These are phyloP conservation scores for Ibycter americanus DNA, from an alignment of 2,797 vertebrate genomes.

Conservation along the genomic window DNA sequence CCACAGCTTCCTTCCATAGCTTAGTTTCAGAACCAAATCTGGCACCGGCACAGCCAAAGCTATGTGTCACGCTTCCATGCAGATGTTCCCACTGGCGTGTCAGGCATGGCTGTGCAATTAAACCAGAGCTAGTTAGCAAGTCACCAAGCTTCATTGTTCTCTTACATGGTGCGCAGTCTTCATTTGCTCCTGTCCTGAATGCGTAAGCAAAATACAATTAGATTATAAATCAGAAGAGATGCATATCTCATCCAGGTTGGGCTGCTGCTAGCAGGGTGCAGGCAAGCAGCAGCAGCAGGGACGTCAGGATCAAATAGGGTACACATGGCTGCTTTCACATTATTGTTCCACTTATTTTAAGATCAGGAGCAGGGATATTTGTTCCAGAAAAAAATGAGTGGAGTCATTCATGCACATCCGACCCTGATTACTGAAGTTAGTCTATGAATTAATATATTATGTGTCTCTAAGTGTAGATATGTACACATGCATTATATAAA, in stretches of 20 bases:
- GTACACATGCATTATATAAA: neutral
- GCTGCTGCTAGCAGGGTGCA: neutral
- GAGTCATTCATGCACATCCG: neutral
- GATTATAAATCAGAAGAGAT: neutral
- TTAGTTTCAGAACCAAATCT: neutral
- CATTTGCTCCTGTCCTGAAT: neutral
- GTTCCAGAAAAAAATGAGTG: neutral
- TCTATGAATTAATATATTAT: rapidly evolving
- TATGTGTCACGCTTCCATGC: rapidly evolving
- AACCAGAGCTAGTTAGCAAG: neutral
- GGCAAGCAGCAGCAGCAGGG: neutral
- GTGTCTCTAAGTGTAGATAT: neutral
- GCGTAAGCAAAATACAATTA: neutral
- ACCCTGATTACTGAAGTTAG: neutral
- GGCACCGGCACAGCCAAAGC: neutral
- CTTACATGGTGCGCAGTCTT: neutral
- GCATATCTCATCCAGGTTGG: neutral
- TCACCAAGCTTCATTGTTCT: neutral
- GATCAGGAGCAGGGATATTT: neutral
- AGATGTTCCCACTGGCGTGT: neutral
- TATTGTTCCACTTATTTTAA: neutral
- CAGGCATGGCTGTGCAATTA: neutral
- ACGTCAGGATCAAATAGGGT: neutral
- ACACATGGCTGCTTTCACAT: neutral
- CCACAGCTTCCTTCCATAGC: neutral